Base-by-base conservation (phyloP, 2,888 invertebrate species). In the Apocheima hispidaria region DNA sequence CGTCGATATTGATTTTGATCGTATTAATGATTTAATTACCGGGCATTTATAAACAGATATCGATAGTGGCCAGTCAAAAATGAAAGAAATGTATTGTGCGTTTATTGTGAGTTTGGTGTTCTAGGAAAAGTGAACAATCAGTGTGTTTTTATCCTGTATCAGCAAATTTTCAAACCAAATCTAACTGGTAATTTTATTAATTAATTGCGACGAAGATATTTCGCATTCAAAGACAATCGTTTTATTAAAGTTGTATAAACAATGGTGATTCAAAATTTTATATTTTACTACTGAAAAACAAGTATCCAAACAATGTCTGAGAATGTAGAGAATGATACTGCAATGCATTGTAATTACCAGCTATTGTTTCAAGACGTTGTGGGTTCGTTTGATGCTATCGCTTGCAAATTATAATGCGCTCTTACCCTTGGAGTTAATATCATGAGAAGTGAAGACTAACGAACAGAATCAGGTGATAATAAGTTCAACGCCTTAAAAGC, bases 351-450 rank as follows among this genome's bases (percentile, higher is more conserved):
- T 48, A 62, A 67, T 63, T 57, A 55, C 35, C 38, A 50, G 43
- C 44, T 52, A 67, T 67, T 69, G 69, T 67, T 62, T 60, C 40
- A 21, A 43, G 54, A 48, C 55, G 48, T 40, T 58, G 66, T 57
- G 56, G 63, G 54, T 51, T 43, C 36, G 26, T 46, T 50, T 35
- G 54, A 59, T 61, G 38, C 43, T 65, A 55, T 46, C 63, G 30
- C 40, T 59, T 35, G 58, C 53, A 49, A 57, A 43, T 62, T 57
- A 43, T 53, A 62, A 53, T 43, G 52, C 57, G 52, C 30, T 44
- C 51, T 43, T 65, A 60, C 65, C 69, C 65, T 67, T 69, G 62
- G 33, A 46, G 50, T 52, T 23, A 55, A 50, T 57, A 63, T 67
- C 55, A 56, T 60, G 63, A 46, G 56, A 65, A 64, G 54, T 50